phyloP scores from a whole-genome alignment of 2,113 vertebrate species.

The Carlito syrichta region DNA sequence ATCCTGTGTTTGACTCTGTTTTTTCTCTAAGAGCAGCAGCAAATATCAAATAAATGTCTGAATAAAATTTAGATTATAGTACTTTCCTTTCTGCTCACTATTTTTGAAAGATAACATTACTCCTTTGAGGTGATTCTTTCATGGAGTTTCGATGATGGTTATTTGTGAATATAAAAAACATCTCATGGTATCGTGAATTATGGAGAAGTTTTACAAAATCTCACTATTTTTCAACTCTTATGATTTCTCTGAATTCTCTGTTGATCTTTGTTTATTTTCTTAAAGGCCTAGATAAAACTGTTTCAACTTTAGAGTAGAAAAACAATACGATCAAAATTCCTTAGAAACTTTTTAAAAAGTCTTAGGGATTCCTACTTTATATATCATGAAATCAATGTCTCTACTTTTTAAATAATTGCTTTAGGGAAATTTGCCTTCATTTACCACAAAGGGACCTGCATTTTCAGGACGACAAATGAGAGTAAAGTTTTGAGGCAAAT shows the following conservation, averaged over 20 bases:
- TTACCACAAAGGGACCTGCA: background rate
- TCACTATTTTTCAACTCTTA: background rate
- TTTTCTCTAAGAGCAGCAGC: background rate
- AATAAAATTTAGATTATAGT: background rate
- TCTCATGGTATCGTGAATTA: background rate
- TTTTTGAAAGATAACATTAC: background rate
- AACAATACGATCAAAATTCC: constrained; percentile 31
- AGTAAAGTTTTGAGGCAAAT: constrained; percentile 20
- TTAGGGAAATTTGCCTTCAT: background rate
- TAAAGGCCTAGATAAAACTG: background rate
- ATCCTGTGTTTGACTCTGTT: constrained; percentile 4
- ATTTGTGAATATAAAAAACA: constrained; percentile 28
- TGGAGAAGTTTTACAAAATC: constrained; percentile 4
- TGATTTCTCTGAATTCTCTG: background rate
- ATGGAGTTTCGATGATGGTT: background rate
- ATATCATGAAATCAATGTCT: background rate
- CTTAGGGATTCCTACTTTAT: constrained; percentile 7
- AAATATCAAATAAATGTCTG: background rate
- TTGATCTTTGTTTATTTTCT: background rate
- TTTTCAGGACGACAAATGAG: constrained; percentile 14
- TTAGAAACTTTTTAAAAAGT: constrained; percentile 8
- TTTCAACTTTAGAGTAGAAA: background rate
- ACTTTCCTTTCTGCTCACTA: background rate
- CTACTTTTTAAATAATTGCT: background rate
- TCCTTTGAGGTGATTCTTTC: background rate